Conservation (phyloP, 2,797 vertebrate species). For the Aphelocoma californica region DNA sequence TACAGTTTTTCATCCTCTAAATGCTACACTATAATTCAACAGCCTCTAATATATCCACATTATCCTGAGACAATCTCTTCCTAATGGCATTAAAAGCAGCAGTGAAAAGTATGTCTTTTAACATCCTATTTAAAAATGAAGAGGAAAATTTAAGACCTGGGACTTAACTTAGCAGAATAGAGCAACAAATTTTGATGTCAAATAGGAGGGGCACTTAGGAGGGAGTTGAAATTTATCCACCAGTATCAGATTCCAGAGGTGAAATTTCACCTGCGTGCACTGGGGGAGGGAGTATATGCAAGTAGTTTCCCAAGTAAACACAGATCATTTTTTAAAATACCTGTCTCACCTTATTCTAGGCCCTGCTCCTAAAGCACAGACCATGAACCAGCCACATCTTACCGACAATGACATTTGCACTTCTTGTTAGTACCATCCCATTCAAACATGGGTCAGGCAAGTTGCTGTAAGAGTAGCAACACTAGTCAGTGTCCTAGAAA, state of each 20-base stretch:
- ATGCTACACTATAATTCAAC: background rate
- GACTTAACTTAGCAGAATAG: background rate
- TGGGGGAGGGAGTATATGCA: background rate
- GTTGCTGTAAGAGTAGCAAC: background rate
- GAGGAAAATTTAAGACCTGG: background rate
- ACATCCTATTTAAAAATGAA: background rate
- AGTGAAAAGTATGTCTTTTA: background rate
- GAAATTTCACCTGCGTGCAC: background rate
- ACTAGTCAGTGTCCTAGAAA: background rate
- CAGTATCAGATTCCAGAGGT: background rate
- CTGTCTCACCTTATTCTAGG: background rate
- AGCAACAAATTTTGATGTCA: background rate
- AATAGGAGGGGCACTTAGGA: background rate
- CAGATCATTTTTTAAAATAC: background rate
- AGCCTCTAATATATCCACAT: background rate
- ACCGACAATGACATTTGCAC: fast-evolving
- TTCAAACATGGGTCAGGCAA: background rate
- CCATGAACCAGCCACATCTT: fast-evolving
- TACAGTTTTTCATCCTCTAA: background rate
- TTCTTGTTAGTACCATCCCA: background rate
- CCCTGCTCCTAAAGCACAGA: background rate
- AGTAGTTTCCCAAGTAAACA: background rate
- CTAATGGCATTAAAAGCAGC: background rate
- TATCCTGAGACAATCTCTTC: background rate
- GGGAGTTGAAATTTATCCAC: background rate